Evolutionary conservation across 1,140 invertebrate genomes (phyloP), one percentile per base, ranked within the genome.

Genomic region (Drosophila subobscura): DNA sequence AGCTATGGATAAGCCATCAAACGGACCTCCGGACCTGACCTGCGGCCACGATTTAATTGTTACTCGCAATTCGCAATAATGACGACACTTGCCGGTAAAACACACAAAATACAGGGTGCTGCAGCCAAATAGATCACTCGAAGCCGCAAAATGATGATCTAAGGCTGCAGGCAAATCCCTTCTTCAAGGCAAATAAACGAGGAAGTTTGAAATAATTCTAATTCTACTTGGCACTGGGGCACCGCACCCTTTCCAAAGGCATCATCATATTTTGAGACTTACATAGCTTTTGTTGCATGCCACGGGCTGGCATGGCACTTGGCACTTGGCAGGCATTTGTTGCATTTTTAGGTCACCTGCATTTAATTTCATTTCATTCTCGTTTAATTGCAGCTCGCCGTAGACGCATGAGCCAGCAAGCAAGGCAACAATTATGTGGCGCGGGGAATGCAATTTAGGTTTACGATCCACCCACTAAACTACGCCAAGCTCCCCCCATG

Each of bases 291-390:
- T 58, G 59, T 52, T 25, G 52, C 46, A 22, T 44, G 42, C 25
- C 23, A 16, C 37, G 20, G 29, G 8, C 47, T 37, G 46, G 61
- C 57, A 47, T 33, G 7, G 7, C 29, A 37, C 33, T 10, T 37
- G n/a, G n/a, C n/a, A n/a, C n/a, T 20, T 20, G 66, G 25, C 42
- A 23, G 27, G 60, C 60, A 59, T 74, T 60, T 49, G 71, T 61
- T 59, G 64, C 77, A 78, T 77, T 86, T 85, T 81, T 88, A 61
- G 81, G 81, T 88, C 81, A 85, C 77, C 73, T 86, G 83, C 77
- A 78, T 86, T 86, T 80, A 77, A 86, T 86, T 85, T 80, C 68
- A 64, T 63, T 86, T 86, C 77, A 56, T 77, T 86, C 73, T 80
- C 54, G 77, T 86, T 80, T 66, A 85, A 85, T 66, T 60, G 49